Evolutionary conservation across 2,888 invertebrate genomes (phyloP), one percentile per base, ranked within the genome.

Genomic region (Leucoptera coffeella): DNA sequence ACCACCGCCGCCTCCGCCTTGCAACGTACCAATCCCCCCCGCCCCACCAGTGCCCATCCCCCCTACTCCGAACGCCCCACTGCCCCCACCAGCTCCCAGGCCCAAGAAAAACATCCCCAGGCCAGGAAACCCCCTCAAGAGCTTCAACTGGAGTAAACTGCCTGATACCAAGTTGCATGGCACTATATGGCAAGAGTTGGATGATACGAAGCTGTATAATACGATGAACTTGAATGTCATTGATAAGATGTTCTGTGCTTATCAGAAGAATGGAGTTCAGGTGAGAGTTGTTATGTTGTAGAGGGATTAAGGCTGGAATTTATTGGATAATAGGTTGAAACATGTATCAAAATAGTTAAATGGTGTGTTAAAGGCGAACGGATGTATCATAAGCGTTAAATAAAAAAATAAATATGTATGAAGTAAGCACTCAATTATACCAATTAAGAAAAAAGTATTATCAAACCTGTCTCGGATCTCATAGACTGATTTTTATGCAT

Each of bases 121-220:
- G 40, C 90, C 96, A 1, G 80, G 87, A 4, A 90, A 90, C 55
- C 91, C 94, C 0, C 64, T 97, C 28, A 96, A 96, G 57, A 92
- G 93, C 28, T 92, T 97, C 71, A 97, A 97, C 67, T 97, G 97
- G 97, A 88, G 90, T 27, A 95, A 92, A 51, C 72, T 95, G 32
- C 91, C 94, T 1, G 93, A 94, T 39, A 78, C 84, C 21, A 92
- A 93, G 49, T 73, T 96, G 2, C 82, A 83, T 37, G 95, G 94
- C 7, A 96, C 96, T 0, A 85, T 97, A 33, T 97, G 96, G 95
- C 87, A 85, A 37, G 91, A 92, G 45, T 50, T 97, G 27, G 94
- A 95, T 41, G 96, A 97, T 43, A 81, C 86, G 1, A 91, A 91
- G 52, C 65, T 95, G 36, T 97, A 95, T 55, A 85, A 85, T 36